Conservation (phyloP, 2,113 vertebrate genomes). For the Pterophyllum scalare region DNA sequence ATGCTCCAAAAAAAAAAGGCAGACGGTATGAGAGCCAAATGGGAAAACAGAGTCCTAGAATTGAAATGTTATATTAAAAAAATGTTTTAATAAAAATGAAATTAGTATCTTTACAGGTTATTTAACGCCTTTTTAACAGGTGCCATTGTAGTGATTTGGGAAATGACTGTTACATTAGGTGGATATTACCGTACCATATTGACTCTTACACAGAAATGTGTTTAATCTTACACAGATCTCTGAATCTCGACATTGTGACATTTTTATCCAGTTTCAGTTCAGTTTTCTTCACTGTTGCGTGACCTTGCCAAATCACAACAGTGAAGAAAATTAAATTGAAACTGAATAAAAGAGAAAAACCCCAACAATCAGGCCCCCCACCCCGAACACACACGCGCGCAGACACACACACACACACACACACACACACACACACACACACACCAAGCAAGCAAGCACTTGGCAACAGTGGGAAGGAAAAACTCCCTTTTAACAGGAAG, state of each 20-base stretch:
- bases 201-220: not conserved
- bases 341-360: no score
- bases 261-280: not conserved
- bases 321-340: no score
- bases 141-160: conserved; percentile 1
- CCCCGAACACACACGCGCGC: no score
- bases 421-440: no score
- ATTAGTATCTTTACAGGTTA: not conserved
- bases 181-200: no score
- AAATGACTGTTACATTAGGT: not conserved
- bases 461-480: no score
- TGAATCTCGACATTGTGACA: not conserved
- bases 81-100: not conserved
- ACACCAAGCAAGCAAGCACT: no score
- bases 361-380: no score
- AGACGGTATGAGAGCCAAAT: not conserved
- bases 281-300: no score
- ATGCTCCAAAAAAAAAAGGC: not conserved
- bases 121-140: not conserved
- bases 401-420: no score
- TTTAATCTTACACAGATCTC: not conserved
- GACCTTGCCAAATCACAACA: no score
- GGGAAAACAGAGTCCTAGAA: not conserved
- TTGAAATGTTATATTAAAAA: not conserved
- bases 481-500: no score